phyloP scores from a whole-genome alignment of 2,888 invertebrate genomes.

The Sesamia inferens region DNA sequence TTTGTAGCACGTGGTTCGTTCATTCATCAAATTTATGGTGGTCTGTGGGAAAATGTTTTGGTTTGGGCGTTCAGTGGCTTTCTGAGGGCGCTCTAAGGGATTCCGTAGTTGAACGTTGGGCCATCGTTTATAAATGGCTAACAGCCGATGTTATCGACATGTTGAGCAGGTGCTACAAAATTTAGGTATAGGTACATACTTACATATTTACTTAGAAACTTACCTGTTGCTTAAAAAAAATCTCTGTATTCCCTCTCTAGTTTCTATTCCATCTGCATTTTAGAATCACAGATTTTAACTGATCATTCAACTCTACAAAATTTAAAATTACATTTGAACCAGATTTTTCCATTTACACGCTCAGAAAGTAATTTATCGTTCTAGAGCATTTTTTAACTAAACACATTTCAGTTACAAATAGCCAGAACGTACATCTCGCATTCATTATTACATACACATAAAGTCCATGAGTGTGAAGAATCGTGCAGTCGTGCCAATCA shows the following conservation, averaged over 20 bases:
- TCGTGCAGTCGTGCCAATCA: constrained; percentile 75
- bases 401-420: constrained; percentile 45
- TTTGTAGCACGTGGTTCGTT: constrained; percentile 89
- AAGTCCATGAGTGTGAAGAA: constrained; percentile 60
- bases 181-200: no score
- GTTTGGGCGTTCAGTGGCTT: constrained; percentile 76
- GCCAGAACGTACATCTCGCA: constrained; percentile 44
- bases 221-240: constrained; percentile 51
- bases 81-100: constrained; percentile 67
- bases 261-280: background rate
- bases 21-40: constrained; percentile 90
- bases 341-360: constrained; percentile 15
- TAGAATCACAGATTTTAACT: background rate
- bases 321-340: constrained; percentile 5
- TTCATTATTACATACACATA: constrained; percentile 57
- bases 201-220: constrained; percentile 18
- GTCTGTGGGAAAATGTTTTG: constrained; percentile 88
- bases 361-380: constrained; percentile 22
- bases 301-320: background rate
- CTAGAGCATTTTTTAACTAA: constrained; percentile 43
- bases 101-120: constrained; percentile 57
- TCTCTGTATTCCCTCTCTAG: background rate
- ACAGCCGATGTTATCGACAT: constrained; percentile 63
- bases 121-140: constrained; percentile 65
- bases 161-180: constrained; percentile 47